Evolutionary conservation across 2,888 invertebrate species (phyloP), one percentile per base, ranked within the genome.

Genomic region (Cerastis leucographa): DNA sequence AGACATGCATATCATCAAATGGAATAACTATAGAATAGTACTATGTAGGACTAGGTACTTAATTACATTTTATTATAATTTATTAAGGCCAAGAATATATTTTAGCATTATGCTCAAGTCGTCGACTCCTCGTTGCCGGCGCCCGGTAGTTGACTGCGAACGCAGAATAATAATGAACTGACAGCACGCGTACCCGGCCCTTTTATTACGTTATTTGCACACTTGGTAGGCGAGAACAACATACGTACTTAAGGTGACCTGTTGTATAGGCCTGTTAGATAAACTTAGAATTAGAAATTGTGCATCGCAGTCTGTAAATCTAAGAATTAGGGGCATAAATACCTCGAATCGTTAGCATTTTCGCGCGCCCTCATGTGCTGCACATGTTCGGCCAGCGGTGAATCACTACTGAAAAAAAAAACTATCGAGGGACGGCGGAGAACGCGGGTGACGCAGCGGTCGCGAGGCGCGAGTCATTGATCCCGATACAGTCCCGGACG

Each of bases 391-490:
- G 89, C 89, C 81, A 79, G 88, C 89, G 93, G 93, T 96, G 96
- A 96, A 91, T 96, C 96, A 96, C 93, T 90, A 91, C 88, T 91
- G 91, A 92, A 93, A 93, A 94, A 95, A 94, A 94, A 94, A 92
- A 89, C 85, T 89, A 44, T 87, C 91, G 93, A 93, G 97, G 90
- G 88, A 89, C 89, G 90, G 96, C 94, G 88, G 94, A 90, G 94
- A 91, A 93, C 93, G 95, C 93, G 92, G 91, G 93, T 93, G 94
- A 93, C 95, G 95, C 93, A 93, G 93, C 87, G 91, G 91, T 89
- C 89, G 88, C 89, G 91, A 95, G 95, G 96, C 96, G 87, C 90
- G 92, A 95, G 96, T 96, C 96, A 96, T 96, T 96, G 96, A 94
- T 96, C 96, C 96, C 96, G 93, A 88, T 89, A 91, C 94, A 93